Evolutionary conservation across 2,113 vertebrate genomes (phyloP).

Genomic region (Isichthys henryi): DNA sequence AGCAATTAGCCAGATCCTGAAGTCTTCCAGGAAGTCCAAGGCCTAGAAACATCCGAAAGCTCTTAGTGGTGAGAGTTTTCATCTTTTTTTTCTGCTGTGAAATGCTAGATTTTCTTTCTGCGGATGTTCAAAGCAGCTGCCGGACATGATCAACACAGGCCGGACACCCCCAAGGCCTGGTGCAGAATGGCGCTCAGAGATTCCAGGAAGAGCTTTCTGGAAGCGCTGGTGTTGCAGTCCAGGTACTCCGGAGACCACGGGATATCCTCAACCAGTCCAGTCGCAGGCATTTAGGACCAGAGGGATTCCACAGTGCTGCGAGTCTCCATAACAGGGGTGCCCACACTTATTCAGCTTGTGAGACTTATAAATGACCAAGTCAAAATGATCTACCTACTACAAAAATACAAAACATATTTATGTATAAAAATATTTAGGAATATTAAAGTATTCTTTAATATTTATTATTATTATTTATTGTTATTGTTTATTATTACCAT

Average conservation of each 20-base stretch:
- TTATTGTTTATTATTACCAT: too few species aligned
- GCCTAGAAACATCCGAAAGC: background rate
- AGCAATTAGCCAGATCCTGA: background rate
- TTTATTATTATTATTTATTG: too few species aligned
- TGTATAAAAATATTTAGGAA: too few species aligned
- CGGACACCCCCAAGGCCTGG: background rate
- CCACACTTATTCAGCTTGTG: too few species aligned
- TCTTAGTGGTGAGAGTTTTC: background rate
- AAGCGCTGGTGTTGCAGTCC: background rate
- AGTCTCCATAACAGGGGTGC: background rate
- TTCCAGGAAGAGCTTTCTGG: background rate
- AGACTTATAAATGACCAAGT: too few species aligned
- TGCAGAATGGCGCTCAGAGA: background rate
- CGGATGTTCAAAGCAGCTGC: background rate
- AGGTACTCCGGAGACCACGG: background rate
- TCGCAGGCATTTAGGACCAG: background rate
- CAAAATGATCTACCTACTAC: too few species aligned
- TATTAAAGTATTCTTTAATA: too few species aligned
- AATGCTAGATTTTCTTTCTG: background rate
- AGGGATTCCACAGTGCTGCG: background rate
- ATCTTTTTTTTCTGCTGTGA: background rate
- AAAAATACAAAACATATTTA: too few species aligned
- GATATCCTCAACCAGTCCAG: background rate
- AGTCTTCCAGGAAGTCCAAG: background rate
- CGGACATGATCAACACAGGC: background rate